Evolutionary conservation across 2,113 vertebrate species (phyloP), one percentile per base, ranked within the genome.

Genomic region (Asarcornis scutulata): DNA sequence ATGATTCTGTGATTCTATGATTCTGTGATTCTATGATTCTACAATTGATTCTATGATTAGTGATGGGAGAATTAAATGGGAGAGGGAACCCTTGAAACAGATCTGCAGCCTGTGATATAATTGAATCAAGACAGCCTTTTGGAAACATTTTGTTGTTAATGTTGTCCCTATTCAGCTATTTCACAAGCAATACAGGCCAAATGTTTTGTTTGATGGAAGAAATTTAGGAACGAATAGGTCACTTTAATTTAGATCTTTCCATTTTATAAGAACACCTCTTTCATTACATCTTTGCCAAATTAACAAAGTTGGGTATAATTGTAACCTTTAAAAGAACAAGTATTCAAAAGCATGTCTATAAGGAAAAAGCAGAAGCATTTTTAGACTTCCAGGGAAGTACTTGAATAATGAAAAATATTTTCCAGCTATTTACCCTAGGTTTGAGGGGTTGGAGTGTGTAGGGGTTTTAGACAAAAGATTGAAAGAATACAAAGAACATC

Each of bases 21-120:
- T 44, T 44, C 16, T 44, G 16, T 44, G 44, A 44, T 44, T 44
- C 44, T 44, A 17, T 44, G 20, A 48, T 48, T 48, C 44, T 46
- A 46, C 18, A 17, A 9, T 21, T 48, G 20, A 48, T 48, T 48
- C 20, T 48, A 22, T 48, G 46, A 48, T 94, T 88, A 73, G 40
- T 88, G 36, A 89, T 42, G 10, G 20, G 20, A 48, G 64, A 77
- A 71, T 84, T 95, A 91, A 86, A 88, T 62, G 62, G 38, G 42
- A 84, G 32, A 71, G 31, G n/a, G 59, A 95, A 34, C 46, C 36
- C 50, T 95, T 84, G 91, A 88, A 97, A 94, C 75, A 88, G 64
- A 92, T 86, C 64, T 90, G 46, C 68, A 59, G 27, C 26, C 38
- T 74, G 21, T 79, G 42, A 48, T 84, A 55, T 93, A 88, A 94